Percentiles rank a stretch among this genome's conserved stretches.
These are phyloP conservation scores for Heliangelus exortis DNA, from an alignment of 2,797 vertebrate species.

Conservation along the genomic window DNA sequence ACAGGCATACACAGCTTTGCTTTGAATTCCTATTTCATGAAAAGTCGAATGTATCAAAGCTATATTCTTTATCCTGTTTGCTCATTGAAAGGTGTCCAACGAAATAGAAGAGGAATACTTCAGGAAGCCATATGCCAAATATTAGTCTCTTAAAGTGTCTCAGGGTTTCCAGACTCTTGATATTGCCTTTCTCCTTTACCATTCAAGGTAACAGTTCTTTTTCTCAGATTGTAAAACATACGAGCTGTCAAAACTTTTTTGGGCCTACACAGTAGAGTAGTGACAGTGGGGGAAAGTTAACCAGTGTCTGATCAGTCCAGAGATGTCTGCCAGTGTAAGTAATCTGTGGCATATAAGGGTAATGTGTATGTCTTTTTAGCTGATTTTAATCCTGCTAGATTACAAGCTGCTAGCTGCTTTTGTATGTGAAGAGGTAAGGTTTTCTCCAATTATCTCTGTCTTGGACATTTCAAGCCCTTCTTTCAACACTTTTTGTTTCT, in stretches of 20 bases:
- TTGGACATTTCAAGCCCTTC: neutral
- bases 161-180: neutral
- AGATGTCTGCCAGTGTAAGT: neutral
- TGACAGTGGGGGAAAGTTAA: neutral
- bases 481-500: neutral
- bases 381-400: neutral
- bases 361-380: neutral
- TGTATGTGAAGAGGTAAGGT: neutral
- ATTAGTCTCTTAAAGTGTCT: neutral
- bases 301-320: neutral
- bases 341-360: neutral
- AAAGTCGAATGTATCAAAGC: neutral
- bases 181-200: neutral
- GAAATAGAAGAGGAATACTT: neutral
- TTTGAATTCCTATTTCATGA: neutral
- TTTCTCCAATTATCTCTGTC: neutral
- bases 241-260: neutral
- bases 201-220: neutral
- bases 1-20: neutral
- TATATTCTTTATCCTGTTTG: neutral
- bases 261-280: rapidly evolving
- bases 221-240: neutral
- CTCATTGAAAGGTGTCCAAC: neutral
- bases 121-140: neutral
- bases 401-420: neutral